phyloP scores from a whole-genome alignment of 2,888 invertebrate genomes.

The Tipula lateralis region DNA sequence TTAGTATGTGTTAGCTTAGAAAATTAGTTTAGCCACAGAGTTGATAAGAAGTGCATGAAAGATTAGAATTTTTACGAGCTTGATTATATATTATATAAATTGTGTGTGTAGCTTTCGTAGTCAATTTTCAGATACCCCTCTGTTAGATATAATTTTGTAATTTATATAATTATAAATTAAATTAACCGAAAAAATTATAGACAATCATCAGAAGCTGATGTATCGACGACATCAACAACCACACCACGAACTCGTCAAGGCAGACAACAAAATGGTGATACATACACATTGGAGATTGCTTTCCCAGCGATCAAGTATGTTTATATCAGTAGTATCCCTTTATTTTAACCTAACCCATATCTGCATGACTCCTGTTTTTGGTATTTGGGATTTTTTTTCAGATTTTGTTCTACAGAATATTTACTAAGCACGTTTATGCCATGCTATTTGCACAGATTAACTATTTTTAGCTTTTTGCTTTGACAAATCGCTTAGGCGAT shows the following conservation, averaged over 20 bases:
- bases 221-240: neutral
- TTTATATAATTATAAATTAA: neutral
- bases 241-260: conserved; percentile 59
- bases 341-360: conserved; percentile 35
- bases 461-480: neutral
- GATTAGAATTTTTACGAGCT: neutral
- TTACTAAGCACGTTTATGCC: neutral
- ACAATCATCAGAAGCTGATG: neutral
- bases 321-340: conserved; percentile 32
- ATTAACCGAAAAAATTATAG: conserved; percentile 25
- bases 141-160: neutral
- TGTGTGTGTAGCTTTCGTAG: neutral
- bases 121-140: neutral
- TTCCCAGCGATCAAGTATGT: conserved; percentile 90
- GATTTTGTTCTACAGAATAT: neutral
- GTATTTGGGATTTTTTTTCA: neutral
- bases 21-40: neutral
- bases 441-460: neutral
- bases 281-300: conserved; percentile 85
- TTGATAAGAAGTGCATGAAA: neutral
- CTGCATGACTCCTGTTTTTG: conserved; percentile 34
- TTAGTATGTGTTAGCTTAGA: neutral
- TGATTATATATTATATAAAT: neutral
- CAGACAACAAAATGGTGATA: conserved; percentile 76
- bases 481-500: neutral